phyloP scores from a whole-genome alignment of 2,888 invertebrate genomes.

The Isoperla grammatica region DNA sequence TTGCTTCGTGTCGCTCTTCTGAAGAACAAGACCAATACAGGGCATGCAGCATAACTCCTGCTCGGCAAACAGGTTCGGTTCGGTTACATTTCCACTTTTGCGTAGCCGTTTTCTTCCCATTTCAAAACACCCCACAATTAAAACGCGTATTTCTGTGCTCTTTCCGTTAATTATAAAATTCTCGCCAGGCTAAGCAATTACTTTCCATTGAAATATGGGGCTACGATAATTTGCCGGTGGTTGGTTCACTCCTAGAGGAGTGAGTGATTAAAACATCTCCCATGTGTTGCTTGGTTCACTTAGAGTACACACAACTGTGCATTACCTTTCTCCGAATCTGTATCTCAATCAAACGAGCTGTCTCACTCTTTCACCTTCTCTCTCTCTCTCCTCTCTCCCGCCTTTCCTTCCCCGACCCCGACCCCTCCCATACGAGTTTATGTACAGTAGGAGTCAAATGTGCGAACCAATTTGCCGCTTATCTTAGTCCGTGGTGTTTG shows the following conservation, averaged over 20 bases:
- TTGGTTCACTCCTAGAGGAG: neutral
- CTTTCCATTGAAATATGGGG: neutral
- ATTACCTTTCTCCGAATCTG: neutral
- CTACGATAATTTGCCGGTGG: neutral
- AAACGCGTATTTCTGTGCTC: neutral
- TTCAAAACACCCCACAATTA: neutral
- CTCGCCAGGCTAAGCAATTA: neutral
- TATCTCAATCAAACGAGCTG: neutral
- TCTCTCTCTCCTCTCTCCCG: neutral
- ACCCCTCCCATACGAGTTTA: too few species aligned
- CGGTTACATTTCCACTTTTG: too few species aligned
- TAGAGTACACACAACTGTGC: neutral
- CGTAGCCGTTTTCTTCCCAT: too few species aligned
- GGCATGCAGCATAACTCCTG: too few species aligned
- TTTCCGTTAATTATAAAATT: neutral
- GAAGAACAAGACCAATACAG: too few species aligned
- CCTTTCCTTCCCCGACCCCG: too few species aligned
- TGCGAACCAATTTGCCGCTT: slow-evolving; percentile 12
- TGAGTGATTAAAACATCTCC: neutral
- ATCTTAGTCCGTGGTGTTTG: too few species aligned
- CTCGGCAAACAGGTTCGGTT: too few species aligned
- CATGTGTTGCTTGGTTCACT: neutral
- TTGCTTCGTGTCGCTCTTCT: too few species aligned
- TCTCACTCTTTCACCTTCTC: neutral
- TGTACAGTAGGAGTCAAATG: neutral